phyloP scores from a whole-genome alignment of 2,113 vertebrate genomes.

The Orycteropus afer region DNA sequence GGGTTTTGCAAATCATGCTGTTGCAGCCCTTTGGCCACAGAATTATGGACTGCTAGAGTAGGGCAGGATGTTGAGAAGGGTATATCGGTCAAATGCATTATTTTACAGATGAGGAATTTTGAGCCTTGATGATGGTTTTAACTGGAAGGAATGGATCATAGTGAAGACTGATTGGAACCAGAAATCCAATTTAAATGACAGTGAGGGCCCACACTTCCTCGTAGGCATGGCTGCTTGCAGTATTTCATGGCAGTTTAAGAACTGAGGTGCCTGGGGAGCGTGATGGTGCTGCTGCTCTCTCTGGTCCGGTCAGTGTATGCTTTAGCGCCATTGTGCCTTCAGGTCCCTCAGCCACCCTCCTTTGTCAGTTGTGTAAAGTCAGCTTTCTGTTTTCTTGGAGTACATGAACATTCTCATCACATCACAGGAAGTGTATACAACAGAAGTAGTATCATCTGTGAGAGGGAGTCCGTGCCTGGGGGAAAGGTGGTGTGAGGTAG shows the following conservation, averaged over 20 bases:
- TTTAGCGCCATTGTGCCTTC: neutral
- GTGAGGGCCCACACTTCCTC: neutral
- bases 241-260: neutral
- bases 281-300: neutral
- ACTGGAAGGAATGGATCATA: constrained; percentile 24
- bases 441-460: too few species aligned
- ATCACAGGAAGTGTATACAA: neutral
- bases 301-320: neutral
- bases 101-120: constrained; percentile 28
- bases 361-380: neutral
- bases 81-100: neutral
- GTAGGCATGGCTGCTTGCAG: neutral
- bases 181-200: constrained; percentile 5
- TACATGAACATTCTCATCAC: neutral
- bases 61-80: neutral
- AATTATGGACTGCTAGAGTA: neutral
- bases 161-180: neutral
- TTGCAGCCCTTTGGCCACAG: neutral
- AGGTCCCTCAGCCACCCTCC: rapidly evolving
- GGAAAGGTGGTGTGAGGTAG: neutral
- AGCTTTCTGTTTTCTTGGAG: rapidly evolving
- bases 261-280: neutral
- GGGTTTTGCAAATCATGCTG: neutral
- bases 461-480: too few species aligned
- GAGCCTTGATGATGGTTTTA: constrained; percentile 2